Percentiles rank a stretch among this genome's conserved stretches.
Evolutionary conservation across 1,140 invertebrate species (phyloP).

Genomic region (Aphis craccivora): DNA sequence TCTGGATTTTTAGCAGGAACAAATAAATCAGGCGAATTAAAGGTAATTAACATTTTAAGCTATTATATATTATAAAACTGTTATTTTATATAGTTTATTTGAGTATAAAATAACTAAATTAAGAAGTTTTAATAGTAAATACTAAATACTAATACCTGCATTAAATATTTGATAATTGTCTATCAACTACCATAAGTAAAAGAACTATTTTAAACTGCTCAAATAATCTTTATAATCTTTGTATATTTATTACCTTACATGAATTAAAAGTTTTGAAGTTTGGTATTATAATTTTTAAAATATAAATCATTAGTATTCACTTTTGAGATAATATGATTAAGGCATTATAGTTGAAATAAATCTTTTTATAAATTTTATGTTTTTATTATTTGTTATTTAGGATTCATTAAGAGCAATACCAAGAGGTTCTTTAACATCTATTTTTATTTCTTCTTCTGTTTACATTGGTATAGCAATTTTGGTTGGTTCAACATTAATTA

Average conservation of each 20-base stretch:
- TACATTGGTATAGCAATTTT: slow-evolving; percentile 84
- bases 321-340: not conserved
- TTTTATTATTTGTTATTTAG: slow-evolving; percentile 64
- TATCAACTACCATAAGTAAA: not conserved
- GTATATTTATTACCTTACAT: not conserved
- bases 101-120: not conserved
- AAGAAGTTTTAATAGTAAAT: not conserved
- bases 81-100: not conserved
- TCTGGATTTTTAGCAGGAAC: slow-evolving; percentile 96
- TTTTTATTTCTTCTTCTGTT: slow-evolving; percentile 80
- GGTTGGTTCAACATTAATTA: slow-evolving; percentile 78
- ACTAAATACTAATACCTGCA: not conserved
- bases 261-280: not conserved
- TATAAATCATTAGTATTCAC: not conserved
- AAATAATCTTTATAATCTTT: not conserved
- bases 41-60: slow-evolving; percentile 67
- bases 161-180: not conserved
- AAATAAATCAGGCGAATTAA: slow-evolving; percentile 95
- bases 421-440: slow-evolving; percentile 84
- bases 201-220: not conserved
- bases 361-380: not conserved
- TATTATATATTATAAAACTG: not conserved
- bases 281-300: too few relatives aligned
- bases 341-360: not conserved
- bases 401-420: slow-evolving; percentile 89